These are phyloP conservation scores for Schizothorax lantsangensis DNA, from an alignment of 2,797 vertebrate genomes.

Conservation along the genomic window DNA sequence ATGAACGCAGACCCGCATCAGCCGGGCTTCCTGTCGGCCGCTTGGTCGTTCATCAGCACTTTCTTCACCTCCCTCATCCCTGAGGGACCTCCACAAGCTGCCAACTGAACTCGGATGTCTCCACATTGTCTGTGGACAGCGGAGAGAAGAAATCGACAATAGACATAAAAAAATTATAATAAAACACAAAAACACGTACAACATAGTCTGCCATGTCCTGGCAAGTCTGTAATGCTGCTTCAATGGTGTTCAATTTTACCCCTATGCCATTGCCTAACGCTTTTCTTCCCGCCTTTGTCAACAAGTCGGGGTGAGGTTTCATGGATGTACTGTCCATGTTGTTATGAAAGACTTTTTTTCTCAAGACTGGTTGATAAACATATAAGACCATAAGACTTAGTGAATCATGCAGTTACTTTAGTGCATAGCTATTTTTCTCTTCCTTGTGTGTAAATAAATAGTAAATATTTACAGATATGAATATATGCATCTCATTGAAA, in stretches of 20 bases:
- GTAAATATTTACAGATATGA: conserved; percentile 74
- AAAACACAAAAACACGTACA: conserved; percentile 17
- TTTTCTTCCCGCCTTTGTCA: conserved; percentile 19
- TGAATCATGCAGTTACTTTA: conserved; percentile 47
- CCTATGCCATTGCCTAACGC: conserved; percentile 4
- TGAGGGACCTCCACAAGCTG: conserved; percentile 88
- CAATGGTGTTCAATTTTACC: conserved; percentile 20
- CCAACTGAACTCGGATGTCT: conserved; percentile 79
- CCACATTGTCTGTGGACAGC: conserved; percentile 10
- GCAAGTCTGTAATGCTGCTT: conserved; percentile 51
- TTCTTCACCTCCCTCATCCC: conserved; percentile 98
- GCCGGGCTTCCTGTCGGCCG: conserved; percentile 84
- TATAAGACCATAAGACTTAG: conserved; percentile 13
- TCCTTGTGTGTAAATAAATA: conserved; percentile 71
- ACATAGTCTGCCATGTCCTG: conserved; percentile 23
- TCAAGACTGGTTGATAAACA: conserved; percentile 23
- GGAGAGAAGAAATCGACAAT: background rate
- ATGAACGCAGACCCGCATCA: conserved; percentile 70
- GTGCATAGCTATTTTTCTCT: conserved; percentile 42
- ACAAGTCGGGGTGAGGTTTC: conserved; percentile 22
- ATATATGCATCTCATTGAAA: conserved; percentile 76
- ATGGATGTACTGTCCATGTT: conserved; percentile 44
- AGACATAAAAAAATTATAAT: conserved; percentile 13
- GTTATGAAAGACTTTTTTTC: conserved; percentile 4
- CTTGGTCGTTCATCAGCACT: conserved; percentile 95